These are phyloP conservation scores for Amia ocellicauda DNA, from an alignment of 2,113 vertebrate species.

Conservation along the genomic window DNA sequence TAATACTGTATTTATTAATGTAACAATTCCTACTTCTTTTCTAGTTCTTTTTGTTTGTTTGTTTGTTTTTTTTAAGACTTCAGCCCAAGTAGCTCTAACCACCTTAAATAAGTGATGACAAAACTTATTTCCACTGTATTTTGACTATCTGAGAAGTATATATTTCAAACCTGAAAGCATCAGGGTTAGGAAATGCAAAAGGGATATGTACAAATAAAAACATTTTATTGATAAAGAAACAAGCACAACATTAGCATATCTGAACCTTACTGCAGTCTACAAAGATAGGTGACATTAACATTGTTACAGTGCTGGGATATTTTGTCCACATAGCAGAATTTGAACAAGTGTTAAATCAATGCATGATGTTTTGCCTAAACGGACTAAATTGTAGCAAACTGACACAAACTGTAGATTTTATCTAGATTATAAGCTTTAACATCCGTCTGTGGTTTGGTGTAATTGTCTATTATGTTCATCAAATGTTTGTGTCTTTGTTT, in stretches of 20 bases:
- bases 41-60: too few relatives aligned
- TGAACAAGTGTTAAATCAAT: constrained; percentile 20
- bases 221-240: constrained; percentile 43
- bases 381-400: too few relatives aligned
- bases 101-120: too few relatives aligned
- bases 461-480: not conserved
- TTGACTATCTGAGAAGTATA: too few relatives aligned
- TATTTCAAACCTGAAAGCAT: too few relatives aligned
- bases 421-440: constrained; percentile 18
- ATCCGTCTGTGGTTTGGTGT: not conserved
- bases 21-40: too few relatives aligned
- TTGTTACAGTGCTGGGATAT: constrained; percentile 31
- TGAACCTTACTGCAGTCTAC: constrained; percentile 36
- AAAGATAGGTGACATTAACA: constrained; percentile 37
- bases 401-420: constrained; percentile 21
- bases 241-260: constrained; percentile 41
- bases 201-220: constrained; percentile 29
- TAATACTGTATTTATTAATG: too few relatives aligned
- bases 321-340: constrained; percentile 21
- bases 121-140: too few relatives aligned
- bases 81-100: too few relatives aligned
- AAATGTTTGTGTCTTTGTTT: not conserved
- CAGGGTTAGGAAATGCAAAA: too few relatives aligned
- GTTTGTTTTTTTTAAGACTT: too few relatives aligned
- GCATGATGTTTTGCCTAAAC: not conserved